Evolutionary conservation across 2,888 invertebrate species (phyloP), one percentile per base, ranked within the genome.

Genomic region (Eucera pruinosa): DNA sequence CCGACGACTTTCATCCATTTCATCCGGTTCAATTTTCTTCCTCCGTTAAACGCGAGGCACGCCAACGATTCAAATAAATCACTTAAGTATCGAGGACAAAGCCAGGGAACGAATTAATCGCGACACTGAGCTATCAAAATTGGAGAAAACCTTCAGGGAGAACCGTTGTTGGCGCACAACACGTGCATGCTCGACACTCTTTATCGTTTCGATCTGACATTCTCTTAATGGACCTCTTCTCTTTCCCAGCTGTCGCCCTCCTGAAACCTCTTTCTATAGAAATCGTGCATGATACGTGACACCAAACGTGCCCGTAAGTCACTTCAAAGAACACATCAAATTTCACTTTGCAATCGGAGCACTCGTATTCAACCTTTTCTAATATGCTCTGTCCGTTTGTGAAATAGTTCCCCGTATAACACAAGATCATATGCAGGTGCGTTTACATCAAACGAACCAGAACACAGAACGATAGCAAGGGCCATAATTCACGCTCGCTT

Each of bases 71-170:
- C 33, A 33, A 60, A 54, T 66, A 72, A 71, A 60, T 66, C 43
- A 18, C 33, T n/a, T 48, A 41, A 57, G 43, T 57, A 72, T 45
- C 52, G 50, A 25, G 48, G 50, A 27, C 62, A 62, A 54, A 58
- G 48, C 52, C 23, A 15, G 18, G 33, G 65, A 55, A 33, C 18
- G 72, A 76, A 76, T 76, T 67, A 72, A 50, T 61, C 54, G 20
- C 36, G 55, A 70, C 70, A 57, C 55, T 48, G 60, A 41, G 48
- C 13, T 15, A 64, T 62, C 67, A 58, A 73, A 74, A 48, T 78
- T 18, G 20, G 45, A 41, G 66, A 30, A 69, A 74, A 78, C 55
- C 78, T 43, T 30, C 15, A 2, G 27, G 43, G 23, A 20, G 33
- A 50, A 27, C 47, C 30, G 33, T 50, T n/a, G n/a, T n/a, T 45